These are phyloP conservation scores for Sebastolobus altivelis DNA, from an alignment of 2,797 vertebrate species.

Conservation along the genomic window DNA sequence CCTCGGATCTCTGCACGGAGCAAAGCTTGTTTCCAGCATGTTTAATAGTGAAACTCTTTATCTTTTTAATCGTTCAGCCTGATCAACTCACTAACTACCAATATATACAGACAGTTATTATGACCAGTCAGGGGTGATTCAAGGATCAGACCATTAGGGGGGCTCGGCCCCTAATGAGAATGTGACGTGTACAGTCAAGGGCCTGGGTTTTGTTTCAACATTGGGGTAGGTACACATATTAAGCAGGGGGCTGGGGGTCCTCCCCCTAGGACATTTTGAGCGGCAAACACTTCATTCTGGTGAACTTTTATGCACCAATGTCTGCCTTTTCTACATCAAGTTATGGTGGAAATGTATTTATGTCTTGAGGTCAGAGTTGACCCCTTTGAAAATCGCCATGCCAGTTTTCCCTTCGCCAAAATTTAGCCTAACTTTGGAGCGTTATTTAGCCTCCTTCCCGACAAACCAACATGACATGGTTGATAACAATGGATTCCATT, in stretches of 20 bases:
- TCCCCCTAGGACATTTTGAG: too few species aligned
- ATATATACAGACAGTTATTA: neutral
- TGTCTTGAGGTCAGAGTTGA: neutral
- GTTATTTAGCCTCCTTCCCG: neutral
- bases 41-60: neutral
- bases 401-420: neutral
- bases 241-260: too few species aligned
- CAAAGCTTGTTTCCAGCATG: slow-evolving; percentile 2
- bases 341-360: neutral
- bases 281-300: too few species aligned
- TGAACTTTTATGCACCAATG: too few species aligned
- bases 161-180: too few species aligned
- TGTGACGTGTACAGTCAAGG: too few species aligned
- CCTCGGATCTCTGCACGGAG: slow-evolving; percentile 15
- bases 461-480: neutral
- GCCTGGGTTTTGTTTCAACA: too few species aligned
- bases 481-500: neutral
- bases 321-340: too few species aligned
- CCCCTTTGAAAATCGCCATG: neutral
- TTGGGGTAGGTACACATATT: too few species aligned
- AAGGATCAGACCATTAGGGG: neutral
- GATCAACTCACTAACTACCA: neutral
- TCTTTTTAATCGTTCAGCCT: slow-evolving; percentile 1
- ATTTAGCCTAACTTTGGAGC: neutral
- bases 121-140: neutral